A percentile compares a stretch with the other conserved stretches of the same genome.
Evolutionary conservation across 2,113 vertebrate species (phyloP).

Genomic region (Tyrannus savana): DNA sequence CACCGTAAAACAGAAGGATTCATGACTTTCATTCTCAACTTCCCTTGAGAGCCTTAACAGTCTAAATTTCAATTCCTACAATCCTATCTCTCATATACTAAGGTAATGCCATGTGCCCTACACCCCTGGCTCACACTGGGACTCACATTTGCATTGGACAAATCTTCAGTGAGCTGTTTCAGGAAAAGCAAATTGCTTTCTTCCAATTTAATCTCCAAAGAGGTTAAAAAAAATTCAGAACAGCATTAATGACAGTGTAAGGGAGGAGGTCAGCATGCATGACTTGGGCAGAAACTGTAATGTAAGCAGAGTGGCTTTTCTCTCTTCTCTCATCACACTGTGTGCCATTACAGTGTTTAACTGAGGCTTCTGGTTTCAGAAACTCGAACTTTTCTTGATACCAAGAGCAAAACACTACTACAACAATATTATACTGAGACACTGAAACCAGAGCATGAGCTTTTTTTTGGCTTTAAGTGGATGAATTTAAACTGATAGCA

Average conservation of each 20-base stretch:
- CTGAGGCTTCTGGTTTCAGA: conserved; percentile 30
- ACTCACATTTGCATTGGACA: background rate
- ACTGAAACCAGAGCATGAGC: background rate
- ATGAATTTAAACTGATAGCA: background rate
- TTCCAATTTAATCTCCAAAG: background rate
- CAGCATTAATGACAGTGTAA: background rate
- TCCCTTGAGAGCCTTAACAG: background rate
- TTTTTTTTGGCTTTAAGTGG: background rate
- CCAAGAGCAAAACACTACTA: background rate
- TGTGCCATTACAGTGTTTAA: background rate
- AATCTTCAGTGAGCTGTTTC: background rate
- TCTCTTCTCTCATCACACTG: conserved; percentile 10
- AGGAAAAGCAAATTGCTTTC: background rate
- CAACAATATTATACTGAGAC: background rate
- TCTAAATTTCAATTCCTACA: background rate
- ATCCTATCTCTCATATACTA: background rate
- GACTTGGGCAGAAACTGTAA: background rate
- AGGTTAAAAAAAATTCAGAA: background rate
- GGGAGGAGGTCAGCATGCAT: background rate
- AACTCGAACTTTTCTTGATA: background rate
- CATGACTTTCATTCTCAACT: background rate
- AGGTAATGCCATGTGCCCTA: background rate
- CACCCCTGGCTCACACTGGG: rapidly evolving
- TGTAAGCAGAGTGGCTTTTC: background rate
- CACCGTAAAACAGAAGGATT: background rate